These are phyloP conservation scores for Taenioides sp. DNA, from an alignment of 2,797 vertebrate genomes.

Conservation along the genomic window DNA sequence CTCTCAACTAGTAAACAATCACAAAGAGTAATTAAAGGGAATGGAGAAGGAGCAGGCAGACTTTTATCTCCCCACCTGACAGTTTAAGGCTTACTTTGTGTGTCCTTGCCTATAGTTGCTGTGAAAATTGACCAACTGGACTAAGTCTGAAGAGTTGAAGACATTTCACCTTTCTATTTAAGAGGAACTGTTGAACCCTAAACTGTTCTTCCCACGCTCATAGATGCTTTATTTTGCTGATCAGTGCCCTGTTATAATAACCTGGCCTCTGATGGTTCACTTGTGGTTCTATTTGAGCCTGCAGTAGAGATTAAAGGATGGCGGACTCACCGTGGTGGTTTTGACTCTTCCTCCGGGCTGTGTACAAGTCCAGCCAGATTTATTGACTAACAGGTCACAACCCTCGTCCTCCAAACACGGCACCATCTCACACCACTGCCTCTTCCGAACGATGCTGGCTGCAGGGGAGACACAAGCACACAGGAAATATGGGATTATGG, in stretches of 20 bases:
- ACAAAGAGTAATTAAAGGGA: too few relatives aligned
- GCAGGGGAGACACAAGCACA: slow-evolving; percentile 59
- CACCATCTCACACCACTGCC: slow-evolving; percentile 99
- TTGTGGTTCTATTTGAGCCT: slow-evolving; percentile 21
- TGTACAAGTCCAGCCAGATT: slow-evolving; percentile 98
- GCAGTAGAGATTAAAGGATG: slow-evolving; percentile 16
- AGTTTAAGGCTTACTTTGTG: slow-evolving; percentile 8
- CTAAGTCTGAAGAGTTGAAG: neutral
- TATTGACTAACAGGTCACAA: slow-evolving; percentile 97
- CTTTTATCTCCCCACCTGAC: too few relatives aligned
- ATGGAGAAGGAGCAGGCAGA: too few relatives aligned
- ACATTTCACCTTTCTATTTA: neutral
- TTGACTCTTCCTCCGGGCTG: slow-evolving; percentile 98
- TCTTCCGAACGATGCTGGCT: slow-evolving; percentile 95
- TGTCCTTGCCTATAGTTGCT: slow-evolving; percentile 13
- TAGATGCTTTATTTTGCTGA: slow-evolving; percentile 12
- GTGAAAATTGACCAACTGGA: too few relatives aligned
- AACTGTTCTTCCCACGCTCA: neutral
- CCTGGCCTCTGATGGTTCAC: slow-evolving; percentile 16
- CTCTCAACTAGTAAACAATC: slow-evolving; percentile 59
- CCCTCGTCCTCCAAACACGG: slow-evolving; percentile 98
- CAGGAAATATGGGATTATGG: slow-evolving; percentile 25
- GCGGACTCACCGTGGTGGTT: slow-evolving; percentile 92
- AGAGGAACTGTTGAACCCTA: neutral
- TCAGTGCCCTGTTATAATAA: neutral